These are phyloP conservation scores for Neodiprion pinetum DNA, from an alignment of 1,140 invertebrate genomes.

Conservation along the genomic window DNA sequence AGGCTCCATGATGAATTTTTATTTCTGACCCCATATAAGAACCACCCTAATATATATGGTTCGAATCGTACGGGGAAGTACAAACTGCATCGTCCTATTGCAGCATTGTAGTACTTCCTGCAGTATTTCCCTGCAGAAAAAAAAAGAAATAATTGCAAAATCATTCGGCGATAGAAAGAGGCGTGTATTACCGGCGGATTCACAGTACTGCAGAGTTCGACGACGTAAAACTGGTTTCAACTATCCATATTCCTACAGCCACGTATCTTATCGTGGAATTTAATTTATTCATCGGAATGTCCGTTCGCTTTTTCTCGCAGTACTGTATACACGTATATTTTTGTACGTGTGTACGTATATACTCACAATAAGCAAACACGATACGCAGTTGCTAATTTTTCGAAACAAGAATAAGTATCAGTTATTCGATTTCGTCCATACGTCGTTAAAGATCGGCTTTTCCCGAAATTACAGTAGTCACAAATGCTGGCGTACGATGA, in stretches of 20 bases:
- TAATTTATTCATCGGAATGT: not conserved
- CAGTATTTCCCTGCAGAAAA: not conserved
- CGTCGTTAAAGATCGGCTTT: no score
- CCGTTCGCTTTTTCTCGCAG: not conserved
- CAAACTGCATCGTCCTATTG: not conserved
- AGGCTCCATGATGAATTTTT: no score
- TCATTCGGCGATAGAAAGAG: not conserved
- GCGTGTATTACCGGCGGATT: not conserved
- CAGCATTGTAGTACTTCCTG: not conserved
- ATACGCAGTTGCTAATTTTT: no score
- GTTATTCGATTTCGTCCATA: no score
- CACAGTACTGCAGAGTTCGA: not conserved
- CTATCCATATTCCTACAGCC: not conserved
- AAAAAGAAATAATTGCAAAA: not conserved
- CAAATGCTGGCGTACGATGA: no score
- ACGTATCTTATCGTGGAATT: not conserved
- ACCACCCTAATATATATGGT: not conserved
- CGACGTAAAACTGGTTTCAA: not conserved
- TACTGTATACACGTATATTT: not conserved
- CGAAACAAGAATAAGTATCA: no score
- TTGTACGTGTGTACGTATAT: no score
- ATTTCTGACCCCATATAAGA: no score
- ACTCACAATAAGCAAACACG: no score
- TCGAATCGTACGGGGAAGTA: not conserved
- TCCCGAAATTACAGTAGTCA: no score